Percentiles rank a stretch among this genome's conserved stretches.
phyloP scores from a whole-genome alignment of 2,113 vertebrate genomes.

The Crotalus helleri region DNA sequence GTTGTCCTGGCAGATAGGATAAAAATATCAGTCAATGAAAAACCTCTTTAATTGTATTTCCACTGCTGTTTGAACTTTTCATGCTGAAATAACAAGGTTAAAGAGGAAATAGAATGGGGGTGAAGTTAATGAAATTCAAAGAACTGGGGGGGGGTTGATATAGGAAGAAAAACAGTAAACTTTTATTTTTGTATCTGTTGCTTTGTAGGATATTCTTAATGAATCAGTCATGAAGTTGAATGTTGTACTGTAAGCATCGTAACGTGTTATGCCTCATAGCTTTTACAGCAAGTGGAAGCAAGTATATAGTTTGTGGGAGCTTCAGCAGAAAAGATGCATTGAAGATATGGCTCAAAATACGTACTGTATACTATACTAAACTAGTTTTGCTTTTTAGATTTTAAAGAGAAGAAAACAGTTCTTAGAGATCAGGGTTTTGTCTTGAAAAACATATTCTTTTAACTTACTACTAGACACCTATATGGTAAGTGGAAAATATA shows the following conservation, averaged over 20 bases:
- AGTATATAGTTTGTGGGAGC: neutral
- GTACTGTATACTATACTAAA: neutral
- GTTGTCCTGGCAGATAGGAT: neutral
- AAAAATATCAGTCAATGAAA: neutral
- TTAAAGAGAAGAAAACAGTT: neutral
- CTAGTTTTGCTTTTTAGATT: neutral
- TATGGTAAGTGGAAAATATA: neutral
- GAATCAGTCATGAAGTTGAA: neutral
- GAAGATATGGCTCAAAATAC: neutral
- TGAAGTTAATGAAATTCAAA: neutral
- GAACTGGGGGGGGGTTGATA: neutral
- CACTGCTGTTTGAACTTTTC: neutral
- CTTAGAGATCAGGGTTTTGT: neutral
- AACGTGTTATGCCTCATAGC: neutral
- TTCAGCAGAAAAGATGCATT: neutral
- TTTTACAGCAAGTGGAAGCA: neutral
- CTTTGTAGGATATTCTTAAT: neutral
- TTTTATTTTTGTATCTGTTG: neutral
- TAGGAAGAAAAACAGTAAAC: no score
- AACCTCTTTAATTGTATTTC: neutral
- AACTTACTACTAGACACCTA: neutral
- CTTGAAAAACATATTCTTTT: neutral
- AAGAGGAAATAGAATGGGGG: neutral
- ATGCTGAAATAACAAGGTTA: neutral
- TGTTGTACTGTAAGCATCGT: neutral